Conservation (phyloP, 2,888 invertebrate species). For the Oscheius onirici region DNA sequence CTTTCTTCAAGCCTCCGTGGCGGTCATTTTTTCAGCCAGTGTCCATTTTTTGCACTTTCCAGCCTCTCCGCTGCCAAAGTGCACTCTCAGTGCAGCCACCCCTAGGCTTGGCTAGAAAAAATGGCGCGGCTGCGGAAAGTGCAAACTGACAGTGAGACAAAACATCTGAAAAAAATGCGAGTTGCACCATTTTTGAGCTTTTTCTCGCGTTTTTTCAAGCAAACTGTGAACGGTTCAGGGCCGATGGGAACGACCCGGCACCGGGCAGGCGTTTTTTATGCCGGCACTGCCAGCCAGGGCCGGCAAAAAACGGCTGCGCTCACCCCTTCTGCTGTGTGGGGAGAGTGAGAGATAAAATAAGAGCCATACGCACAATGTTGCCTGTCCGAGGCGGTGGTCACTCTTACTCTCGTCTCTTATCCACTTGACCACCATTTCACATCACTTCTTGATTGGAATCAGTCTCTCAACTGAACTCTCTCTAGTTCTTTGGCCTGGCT, state of each 20-base stretch:
- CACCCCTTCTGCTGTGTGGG: not conserved
- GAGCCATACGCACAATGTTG: too few relatives aligned
- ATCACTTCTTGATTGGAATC: too few relatives aligned
- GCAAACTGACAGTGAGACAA: conserved; percentile 1
- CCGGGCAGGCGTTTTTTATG: conserved; percentile 19
- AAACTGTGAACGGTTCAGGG: conserved; percentile 4
- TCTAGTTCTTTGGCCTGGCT: too few relatives aligned
- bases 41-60: conserved; percentile 1
- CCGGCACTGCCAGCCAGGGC: conserved; percentile 20
- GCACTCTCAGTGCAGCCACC: not conserved
- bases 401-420: too few relatives aligned
- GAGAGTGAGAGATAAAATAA: conserved; percentile 10
- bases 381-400: too few relatives aligned
- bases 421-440: too few relatives aligned
- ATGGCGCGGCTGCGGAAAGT: conserved; percentile 9
- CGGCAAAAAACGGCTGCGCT: conserved; percentile 24
- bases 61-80: not conserved
- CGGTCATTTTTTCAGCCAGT: conserved; percentile 14
- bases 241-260: conserved; percentile 9
- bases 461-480: too few relatives aligned
- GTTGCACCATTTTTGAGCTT: too few relatives aligned
- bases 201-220: too few relatives aligned
- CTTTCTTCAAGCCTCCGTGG: not conserved
- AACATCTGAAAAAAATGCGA: not conserved
- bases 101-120: conserved; percentile 13